Base-by-base conservation (phyloP, 2,888 invertebrate species). In the Nomada fabriciana region DNA sequence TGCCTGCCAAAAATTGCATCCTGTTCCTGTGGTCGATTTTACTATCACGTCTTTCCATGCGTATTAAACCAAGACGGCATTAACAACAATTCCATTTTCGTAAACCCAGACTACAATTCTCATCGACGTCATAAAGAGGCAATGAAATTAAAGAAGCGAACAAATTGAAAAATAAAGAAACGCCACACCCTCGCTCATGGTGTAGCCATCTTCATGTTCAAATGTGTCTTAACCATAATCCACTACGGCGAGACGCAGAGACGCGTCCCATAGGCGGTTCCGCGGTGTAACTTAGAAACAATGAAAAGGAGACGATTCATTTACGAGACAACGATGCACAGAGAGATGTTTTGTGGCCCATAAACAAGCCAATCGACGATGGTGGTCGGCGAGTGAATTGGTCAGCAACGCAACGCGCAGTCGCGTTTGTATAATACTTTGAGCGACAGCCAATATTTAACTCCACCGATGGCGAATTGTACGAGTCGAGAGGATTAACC, bases 331-430 rank as follows among this genome's bases (percentile, higher is more conserved):
- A 47, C 73, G 29, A 52, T 59, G 23, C 68, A 71, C 59, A 50
- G 47, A 76, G 65, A 67, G 78, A 82, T 90, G 82, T 86, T 91
- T 90, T 88, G 90, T 89, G 89, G 88, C 78, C 86, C 90, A 88
- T 91, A 91, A 91, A 90, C 87, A 91, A 88, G 87, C 88, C 88
- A 89, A 84, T 88, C 52, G 55, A 23, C 82, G 57, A 60, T 25
- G 69, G 65, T 50, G 52, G 69, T 53, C 80, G 25, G 53, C 20
- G 18, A 67, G 23, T 23, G 61, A 25, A 65, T 10, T 29, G 61
- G 60, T 57, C 74, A 59, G 50, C 52, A 60, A 65, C 36, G 23
- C 55, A 70, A 68, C 74, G 71, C 52, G 68, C 65, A 80, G 61
- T 82, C 80, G 83, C 76, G 73, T 85, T 86, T 84, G 84, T 83